Percentiles rank a stretch among this genome's conserved stretches.
Conservation (phyloP, 2,113 vertebrate genomes). For the Leucopternis melanops region DNA sequence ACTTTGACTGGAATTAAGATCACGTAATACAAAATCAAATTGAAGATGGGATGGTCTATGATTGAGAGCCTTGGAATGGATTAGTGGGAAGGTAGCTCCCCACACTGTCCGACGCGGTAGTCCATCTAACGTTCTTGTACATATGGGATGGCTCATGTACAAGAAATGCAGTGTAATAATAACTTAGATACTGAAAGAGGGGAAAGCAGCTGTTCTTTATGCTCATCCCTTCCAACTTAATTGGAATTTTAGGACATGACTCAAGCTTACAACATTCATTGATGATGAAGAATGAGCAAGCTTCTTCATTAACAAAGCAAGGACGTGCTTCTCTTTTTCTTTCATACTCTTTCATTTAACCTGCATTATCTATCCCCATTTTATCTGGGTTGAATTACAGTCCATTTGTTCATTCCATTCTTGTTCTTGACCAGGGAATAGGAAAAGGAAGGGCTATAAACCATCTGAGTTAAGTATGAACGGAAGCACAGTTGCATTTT, state of each 20-base stretch:
- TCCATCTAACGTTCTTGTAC: background rate
- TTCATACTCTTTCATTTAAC: background rate
- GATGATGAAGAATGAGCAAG: background rate
- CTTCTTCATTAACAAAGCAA: background rate
- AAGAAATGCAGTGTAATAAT: background rate
- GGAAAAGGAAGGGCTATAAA: background rate
- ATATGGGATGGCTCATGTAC: background rate
- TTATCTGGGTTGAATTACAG: background rate
- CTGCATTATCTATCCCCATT: background rate
- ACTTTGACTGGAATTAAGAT: background rate
- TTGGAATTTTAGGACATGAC: background rate
- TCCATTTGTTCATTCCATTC: background rate
- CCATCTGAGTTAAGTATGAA: background rate
- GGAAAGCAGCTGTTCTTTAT: background rate
- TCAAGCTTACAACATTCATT: background rate
- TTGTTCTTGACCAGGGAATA: background rate
- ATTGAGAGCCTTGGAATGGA: background rate
- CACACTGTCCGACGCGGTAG: background rate
- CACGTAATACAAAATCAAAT: background rate
- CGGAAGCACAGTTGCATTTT: slow-evolving; percentile 20
- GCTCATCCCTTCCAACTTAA: background rate
- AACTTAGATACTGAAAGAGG: background rate
- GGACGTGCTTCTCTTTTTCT: background rate
- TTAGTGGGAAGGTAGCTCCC: background rate
- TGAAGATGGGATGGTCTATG: background rate